Evolutionary conservation across 30 jellyfish, hydroid and myxozoan species (phyloP).

Genomic region (Sanderia malayensis): DNA sequence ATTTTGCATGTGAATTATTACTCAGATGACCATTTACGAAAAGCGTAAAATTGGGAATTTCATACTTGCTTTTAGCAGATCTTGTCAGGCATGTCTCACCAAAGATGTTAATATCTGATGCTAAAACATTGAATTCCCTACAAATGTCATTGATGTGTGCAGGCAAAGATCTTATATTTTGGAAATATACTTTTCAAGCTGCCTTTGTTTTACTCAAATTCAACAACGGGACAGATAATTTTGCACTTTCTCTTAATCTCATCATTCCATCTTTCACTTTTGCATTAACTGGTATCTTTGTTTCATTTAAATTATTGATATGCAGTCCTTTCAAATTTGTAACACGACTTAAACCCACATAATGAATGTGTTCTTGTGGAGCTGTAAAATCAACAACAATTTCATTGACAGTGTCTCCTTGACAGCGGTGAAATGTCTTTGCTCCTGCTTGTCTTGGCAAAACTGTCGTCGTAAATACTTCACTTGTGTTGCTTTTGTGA

Average conservation of each 20-base stretch:
- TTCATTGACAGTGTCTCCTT: conserved; percentile 9
- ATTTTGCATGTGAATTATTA: too few species aligned
- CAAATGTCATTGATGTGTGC: too few species aligned
- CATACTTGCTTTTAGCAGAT: too few species aligned
- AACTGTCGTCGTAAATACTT: conserved; percentile 1
- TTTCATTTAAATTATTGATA: not conserved
- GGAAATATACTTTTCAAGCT: too few species aligned
- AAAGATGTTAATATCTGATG: too few species aligned
- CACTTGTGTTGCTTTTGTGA: conserved; percentile 1
- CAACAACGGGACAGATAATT: too few species aligned
- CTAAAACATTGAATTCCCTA: too few species aligned
- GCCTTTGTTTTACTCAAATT: too few species aligned
- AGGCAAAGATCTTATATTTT: too few species aligned
- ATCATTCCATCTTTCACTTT: not conserved
- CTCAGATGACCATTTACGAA: too few species aligned
- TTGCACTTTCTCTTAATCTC: not conserved
- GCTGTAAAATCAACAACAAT: not conserved
- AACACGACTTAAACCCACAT: not conserved
- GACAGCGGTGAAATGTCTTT: conserved; percentile 22
- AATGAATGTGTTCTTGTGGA: not conserved
- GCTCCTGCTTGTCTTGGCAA: conserved; percentile 22
- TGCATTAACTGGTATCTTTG: not conserved
- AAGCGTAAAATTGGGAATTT: too few species aligned
- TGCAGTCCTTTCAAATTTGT: not conserved
- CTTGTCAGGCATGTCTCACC: too few species aligned